These are phyloP conservation scores for Lepidurus arcticus DNA, from an alignment of 1,140 invertebrate species.

Conservation along the genomic window DNA sequence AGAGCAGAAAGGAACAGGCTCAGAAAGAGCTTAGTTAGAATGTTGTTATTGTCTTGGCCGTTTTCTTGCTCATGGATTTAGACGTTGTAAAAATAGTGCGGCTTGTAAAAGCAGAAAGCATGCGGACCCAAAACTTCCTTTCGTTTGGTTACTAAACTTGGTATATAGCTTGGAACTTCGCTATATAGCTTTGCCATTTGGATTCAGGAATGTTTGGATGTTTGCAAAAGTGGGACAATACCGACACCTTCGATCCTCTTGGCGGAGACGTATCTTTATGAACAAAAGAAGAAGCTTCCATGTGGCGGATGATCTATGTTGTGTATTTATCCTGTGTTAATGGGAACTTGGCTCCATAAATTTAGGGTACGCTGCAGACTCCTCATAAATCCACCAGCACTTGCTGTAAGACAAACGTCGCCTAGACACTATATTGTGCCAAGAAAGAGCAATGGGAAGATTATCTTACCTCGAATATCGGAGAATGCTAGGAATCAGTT, in stretches of 20 bases:
- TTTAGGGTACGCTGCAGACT: background rate
- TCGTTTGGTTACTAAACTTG: conserved; percentile 2
- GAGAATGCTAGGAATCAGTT: background rate
- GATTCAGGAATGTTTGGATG: background rate
- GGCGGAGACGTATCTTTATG: background rate
- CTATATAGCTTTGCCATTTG: background rate
- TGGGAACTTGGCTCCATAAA: conserved; percentile 1
- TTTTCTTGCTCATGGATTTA: background rate
- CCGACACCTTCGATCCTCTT: background rate
- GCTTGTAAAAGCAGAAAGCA: conserved; percentile 15
- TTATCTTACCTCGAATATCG: background rate
- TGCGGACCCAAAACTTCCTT: background rate
- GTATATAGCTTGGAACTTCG: conserved; percentile 6
- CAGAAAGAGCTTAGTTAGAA: background rate
- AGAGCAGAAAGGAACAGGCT: background rate
- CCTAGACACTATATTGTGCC: background rate
- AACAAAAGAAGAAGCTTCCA: background rate
- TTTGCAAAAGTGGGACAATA: conserved; percentile 1
- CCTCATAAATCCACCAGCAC: background rate
- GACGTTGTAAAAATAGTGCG: conserved; percentile 5
- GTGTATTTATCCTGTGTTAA: background rate
- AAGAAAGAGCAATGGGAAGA: background rate
- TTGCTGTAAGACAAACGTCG: background rate
- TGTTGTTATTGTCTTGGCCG: conserved; percentile 7
- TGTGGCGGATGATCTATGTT: conserved; percentile 13